Conservation (phyloP, 92 coral and sea anemone species). For the Palythoa grandiflora region DNA sequence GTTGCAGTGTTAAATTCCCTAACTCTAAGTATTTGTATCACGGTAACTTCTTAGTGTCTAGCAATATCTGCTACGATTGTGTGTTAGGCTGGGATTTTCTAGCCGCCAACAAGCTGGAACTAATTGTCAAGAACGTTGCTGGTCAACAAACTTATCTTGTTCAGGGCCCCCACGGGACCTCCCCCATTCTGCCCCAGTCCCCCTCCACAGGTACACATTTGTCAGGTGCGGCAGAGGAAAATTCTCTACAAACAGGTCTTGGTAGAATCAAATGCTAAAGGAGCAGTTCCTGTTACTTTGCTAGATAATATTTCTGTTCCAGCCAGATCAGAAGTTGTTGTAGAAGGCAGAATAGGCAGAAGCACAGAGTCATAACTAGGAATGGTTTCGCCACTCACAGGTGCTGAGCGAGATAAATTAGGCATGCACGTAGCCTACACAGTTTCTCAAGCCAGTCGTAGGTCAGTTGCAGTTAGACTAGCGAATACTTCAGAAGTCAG, state of each 20-base stretch:
- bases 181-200: conserved; percentile 10
- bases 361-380: conserved; percentile 1
- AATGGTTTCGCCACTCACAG: conserved; percentile 24
- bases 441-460: too few species aligned
- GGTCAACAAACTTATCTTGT: not conserved
- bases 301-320: conserved; percentile 19
- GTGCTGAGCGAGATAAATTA: not conserved
- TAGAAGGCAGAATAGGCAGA: conserved; percentile 14
- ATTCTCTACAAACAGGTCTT: not conserved
- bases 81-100: conserved; percentile 47
- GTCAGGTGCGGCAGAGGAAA: not conserved
- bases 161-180: conserved; percentile 24
- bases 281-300: conserved; percentile 12
- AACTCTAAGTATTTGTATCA: not conserved
- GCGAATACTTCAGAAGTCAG: too few species aligned
- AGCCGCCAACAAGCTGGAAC: conserved; percentile 32
- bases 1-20: not conserved
- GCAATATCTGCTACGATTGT: conserved; percentile 42
- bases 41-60: conserved; percentile 30
- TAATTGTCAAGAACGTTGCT: not conserved
- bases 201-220: not conserved
- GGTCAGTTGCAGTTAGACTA: too few species aligned
- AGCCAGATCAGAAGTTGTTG: conserved; percentile 5
- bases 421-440: too few species aligned
- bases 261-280: not conserved